These are phyloP conservation scores for Dendroctonus valens DNA, from an alignment of 1,140 invertebrate genomes.

Conservation along the genomic window DNA sequence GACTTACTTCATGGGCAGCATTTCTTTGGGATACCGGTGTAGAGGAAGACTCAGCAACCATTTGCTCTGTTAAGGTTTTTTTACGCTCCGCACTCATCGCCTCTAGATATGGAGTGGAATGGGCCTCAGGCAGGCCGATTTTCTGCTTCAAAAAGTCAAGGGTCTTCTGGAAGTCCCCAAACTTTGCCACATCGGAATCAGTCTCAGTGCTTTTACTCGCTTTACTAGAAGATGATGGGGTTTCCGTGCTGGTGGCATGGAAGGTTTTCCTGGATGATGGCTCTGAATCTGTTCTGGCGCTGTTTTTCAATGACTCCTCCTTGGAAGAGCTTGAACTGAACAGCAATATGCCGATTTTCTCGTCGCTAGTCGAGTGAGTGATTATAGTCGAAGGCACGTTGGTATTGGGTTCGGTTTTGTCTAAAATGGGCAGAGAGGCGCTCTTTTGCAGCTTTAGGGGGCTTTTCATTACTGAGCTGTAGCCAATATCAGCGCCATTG, in stretches of 20 bases:
- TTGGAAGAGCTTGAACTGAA: slow-evolving; percentile 15
- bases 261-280: background rate
- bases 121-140: slow-evolving; percentile 43
- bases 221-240: background rate
- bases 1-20: too few relatives aligned
- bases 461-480: slow-evolving; percentile 46
- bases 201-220: too few relatives aligned
- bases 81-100: too few relatives aligned
- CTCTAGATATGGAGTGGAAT: slow-evolving; percentile 42
- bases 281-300: background rate
- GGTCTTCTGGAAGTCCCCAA: slow-evolving; percentile 11
- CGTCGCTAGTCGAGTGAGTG: background rate
- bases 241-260: background rate
- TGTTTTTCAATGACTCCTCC: background rate
- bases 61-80: too few relatives aligned
- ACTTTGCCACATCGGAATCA: slow-evolving; percentile 4
- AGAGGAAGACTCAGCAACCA: too few relatives aligned
- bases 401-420: slow-evolving; percentile 8
- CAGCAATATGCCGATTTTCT: slow-evolving; percentile 4
- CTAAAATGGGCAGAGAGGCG: slow-evolving; percentile 42
- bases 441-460: slow-evolving; percentile 38
- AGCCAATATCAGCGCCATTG: slow-evolving; percentile 74
- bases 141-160: slow-evolving; percentile 39
- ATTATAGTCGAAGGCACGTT: background rate
- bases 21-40: too few relatives aligned